phyloP scores from a whole-genome alignment of 2,797 vertebrate genomes.

The Calcarius lapponicus region DNA sequence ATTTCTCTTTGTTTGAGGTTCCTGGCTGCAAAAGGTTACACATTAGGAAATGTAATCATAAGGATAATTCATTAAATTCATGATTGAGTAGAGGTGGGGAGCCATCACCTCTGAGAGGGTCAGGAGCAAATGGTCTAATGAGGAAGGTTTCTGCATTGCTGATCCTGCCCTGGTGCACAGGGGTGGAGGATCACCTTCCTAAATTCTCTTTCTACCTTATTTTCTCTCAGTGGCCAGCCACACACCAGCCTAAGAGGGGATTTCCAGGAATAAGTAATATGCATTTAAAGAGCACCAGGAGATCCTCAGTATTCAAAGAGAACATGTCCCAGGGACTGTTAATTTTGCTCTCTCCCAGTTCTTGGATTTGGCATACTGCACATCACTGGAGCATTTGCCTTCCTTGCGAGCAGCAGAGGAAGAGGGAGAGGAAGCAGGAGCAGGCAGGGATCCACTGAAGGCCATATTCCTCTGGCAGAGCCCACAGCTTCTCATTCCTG shows the following conservation, averaged over 20 bases:
- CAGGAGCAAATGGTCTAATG: background rate
- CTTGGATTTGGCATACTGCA: background rate
- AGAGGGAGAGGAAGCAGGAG: background rate
- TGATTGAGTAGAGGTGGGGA: background rate
- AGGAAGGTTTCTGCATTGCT: background rate
- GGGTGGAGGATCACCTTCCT: background rate
- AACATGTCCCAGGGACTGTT: background rate
- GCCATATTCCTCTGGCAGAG: background rate
- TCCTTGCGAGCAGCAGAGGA: background rate
- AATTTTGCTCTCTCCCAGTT: background rate
- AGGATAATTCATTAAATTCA: background rate
- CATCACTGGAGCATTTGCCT: background rate
- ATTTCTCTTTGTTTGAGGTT: background rate
- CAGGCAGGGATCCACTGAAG: background rate
- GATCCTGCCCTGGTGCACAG: background rate
- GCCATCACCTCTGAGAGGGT: background rate
- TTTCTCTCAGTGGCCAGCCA: background rate
- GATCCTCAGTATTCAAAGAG: background rate
- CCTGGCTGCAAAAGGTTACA: background rate
- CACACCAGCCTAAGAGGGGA: background rate
- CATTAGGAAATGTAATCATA: background rate
- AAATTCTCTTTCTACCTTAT: background rate
- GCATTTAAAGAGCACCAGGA: background rate
- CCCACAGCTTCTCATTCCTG: background rate
- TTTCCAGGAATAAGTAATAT: background rate